phyloP scores from a whole-genome alignment of 2,888 invertebrate species.

The Agapostemon virescens region DNA sequence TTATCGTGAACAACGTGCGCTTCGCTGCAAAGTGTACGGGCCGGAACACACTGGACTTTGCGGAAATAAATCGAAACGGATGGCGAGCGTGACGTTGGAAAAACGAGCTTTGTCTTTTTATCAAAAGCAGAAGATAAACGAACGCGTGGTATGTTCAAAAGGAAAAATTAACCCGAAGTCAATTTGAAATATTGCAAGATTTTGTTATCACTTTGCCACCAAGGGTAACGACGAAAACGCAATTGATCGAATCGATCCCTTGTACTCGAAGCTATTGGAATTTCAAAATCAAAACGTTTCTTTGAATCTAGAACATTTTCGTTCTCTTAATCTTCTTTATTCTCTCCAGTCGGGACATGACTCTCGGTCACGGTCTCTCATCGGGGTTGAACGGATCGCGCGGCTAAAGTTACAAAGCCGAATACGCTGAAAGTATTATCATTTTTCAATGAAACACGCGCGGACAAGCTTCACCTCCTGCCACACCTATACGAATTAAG shows the following conservation, averaged over 20 bases:
- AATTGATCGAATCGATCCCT: too few species aligned
- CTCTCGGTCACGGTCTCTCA: too few species aligned
- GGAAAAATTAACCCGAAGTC: neutral
- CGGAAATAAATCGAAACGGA: neutral
- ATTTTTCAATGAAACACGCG: slow-evolving; percentile 32
- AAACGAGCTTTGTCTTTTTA: neutral
- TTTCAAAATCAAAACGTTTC: too few species aligned
- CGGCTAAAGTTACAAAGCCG: neutral
- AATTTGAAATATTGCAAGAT: too few species aligned
- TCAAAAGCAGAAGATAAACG: neutral
- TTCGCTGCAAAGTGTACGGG: slow-evolving; percentile 12
- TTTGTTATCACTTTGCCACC: too few species aligned
- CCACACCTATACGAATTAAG: slow-evolving; percentile 34
- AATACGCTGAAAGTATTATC: slow-evolving; percentile 28
- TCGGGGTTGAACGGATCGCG: neutral
- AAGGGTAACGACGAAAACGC: too few species aligned
- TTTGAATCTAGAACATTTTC: too few species aligned
- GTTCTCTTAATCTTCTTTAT: too few species aligned
- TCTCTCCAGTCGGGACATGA: too few species aligned
- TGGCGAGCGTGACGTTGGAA: too few species aligned
- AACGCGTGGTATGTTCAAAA: neutral
- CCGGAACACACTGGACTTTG: neutral
- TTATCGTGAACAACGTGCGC: neutral
- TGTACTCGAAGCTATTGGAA: too few species aligned
- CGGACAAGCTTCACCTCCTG: neutral